Conservation (phyloP, 1,140 invertebrate genomes). For the Drosophila mayri region DNA sequence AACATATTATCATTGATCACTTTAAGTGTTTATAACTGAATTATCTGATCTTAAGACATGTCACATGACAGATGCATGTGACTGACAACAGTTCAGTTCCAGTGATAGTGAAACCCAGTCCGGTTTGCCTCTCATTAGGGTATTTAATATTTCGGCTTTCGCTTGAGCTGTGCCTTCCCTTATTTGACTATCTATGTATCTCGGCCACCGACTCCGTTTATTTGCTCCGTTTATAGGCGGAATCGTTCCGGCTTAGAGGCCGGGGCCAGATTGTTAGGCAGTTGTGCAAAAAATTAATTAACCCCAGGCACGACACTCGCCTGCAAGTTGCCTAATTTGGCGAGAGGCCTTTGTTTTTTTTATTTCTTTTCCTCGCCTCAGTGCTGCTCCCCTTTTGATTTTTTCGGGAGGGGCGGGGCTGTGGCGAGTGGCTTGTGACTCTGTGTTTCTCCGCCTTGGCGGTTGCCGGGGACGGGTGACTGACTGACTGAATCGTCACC, state of each 20-base stretch:
- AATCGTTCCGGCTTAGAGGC: slow-evolving; percentile 48
- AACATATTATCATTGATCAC: neutral
- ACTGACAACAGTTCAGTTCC: slow-evolving; percentile 1
- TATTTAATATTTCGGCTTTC: slow-evolving; percentile 1
- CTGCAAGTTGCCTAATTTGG: slow-evolving; percentile 55
- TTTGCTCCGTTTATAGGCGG: slow-evolving; percentile 59
- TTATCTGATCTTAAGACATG: neutral
- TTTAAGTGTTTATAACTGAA: neutral
- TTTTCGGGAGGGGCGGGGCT: slow-evolving; percentile 43
- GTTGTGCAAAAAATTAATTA: slow-evolving; percentile 77
- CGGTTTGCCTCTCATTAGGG: neutral
- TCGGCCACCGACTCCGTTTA: slow-evolving; percentile 16
- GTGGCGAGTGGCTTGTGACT: slow-evolving; percentile 26
- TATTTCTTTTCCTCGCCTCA: slow-evolving; percentile 3
- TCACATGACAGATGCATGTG: slow-evolving; percentile 7
- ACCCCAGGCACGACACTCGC: slow-evolving; percentile 61
- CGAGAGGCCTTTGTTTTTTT: slow-evolving; percentile 27
- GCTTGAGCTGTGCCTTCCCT: neutral
- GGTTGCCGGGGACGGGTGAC: slow-evolving; percentile 1
- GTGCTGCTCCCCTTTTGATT: slow-evolving; percentile 5
- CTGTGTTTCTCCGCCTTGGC: neutral
- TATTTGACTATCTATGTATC: slow-evolving; percentile 26
- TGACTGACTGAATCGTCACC: slow-evolving; percentile 20
- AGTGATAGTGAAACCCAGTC: neutral
- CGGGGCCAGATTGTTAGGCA: slow-evolving; percentile 59